A percentile compares a stretch with the other conserved stretches of the same genome.
These are phyloP conservation scores for Trematomus loennbergii DNA, from an alignment of 2,113 vertebrate species.

Conservation along the genomic window DNA sequence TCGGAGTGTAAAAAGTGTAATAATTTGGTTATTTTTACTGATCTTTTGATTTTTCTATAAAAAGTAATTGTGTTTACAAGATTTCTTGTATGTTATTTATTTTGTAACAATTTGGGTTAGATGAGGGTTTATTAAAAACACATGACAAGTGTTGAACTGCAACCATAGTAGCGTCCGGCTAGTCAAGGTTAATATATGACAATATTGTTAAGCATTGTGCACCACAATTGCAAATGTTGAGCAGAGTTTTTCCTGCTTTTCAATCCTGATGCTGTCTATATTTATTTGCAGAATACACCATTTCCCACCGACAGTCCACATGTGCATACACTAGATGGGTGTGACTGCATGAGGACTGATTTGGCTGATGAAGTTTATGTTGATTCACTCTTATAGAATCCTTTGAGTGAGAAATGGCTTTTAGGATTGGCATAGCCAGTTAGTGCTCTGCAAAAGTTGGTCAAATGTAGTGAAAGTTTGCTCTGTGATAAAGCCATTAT, in stretches of 20 bases:
- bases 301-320: neutral
- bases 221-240: neutral
- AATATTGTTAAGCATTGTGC: neutral
- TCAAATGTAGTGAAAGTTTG: neutral
- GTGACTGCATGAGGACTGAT: neutral
- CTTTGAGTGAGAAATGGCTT: neutral
- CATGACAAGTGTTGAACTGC: neutral
- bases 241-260: neutral
- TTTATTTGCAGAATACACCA: neutral
- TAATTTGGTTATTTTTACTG: slow-evolving; percentile 2
- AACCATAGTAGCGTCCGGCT: neutral
- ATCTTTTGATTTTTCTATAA: slow-evolving; percentile 16
- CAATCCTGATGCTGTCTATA: neutral
- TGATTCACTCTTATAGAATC: neutral
- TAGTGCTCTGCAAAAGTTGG: neutral
- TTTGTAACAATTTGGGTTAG: neutral
- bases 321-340: neutral
- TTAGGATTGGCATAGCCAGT: neutral
- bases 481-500: neutral
- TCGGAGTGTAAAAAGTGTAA: slow-evolving; percentile 7
- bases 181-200: too few relatives aligned
- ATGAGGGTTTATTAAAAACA: neutral
- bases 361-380: neutral
- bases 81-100: neutral
- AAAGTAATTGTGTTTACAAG: slow-evolving; percentile 17